Conservation (phyloP, 2,797 vertebrate genomes). For the Rhinogobio ventralis region DNA sequence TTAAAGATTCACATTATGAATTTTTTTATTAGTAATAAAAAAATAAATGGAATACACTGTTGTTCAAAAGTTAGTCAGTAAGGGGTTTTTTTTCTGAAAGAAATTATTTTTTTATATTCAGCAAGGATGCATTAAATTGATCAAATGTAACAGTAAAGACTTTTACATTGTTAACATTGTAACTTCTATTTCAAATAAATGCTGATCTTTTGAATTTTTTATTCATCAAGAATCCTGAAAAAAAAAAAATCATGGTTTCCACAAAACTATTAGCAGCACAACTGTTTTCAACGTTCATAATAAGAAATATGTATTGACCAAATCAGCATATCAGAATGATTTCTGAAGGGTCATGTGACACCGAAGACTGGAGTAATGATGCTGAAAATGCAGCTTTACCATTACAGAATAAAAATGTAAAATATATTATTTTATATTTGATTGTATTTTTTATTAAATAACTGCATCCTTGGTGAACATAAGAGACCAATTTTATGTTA, state of each 20-base stretch:
- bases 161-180: no score
- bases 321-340: background rate
- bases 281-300: background rate
- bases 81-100: no score
- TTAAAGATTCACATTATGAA: background rate
- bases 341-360: background rate
- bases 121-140: background rate
- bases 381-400: background rate
- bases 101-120: background rate
- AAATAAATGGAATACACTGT: no score
- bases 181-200: background rate
- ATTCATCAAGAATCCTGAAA: background rate
- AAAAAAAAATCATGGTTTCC: background rate
- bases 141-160: background rate
- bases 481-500: background rate
- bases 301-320: background rate
- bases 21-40: no score
- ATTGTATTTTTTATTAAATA: background rate
- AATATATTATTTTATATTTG: background rate
- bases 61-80: no score
- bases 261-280: background rate
- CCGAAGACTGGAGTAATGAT: background rate
- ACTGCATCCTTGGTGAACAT: background rate
- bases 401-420: background rate
- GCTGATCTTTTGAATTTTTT: background rate